A percentile compares a stretch with the other conserved stretches of the same genome.
Conservation (phyloP, 1,140 invertebrate species). For the Myzus persicae region DNA sequence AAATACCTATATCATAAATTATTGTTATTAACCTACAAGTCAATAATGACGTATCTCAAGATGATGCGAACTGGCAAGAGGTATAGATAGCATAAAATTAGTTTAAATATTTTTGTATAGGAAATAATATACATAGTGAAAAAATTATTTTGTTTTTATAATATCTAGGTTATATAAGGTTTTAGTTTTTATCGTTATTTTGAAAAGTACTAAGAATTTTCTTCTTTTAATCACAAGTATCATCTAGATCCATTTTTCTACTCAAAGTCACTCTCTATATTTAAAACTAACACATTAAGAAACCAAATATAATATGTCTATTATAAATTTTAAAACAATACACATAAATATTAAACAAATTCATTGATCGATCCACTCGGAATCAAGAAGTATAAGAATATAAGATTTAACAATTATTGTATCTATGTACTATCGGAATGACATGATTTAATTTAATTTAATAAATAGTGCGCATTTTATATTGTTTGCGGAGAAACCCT, state of each 20-base stretch:
- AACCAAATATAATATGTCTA: neutral
- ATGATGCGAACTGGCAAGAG: too few relatives aligned
- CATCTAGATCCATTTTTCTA: neutral
- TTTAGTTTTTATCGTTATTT: too few relatives aligned
- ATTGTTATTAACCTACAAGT: too few relatives aligned
- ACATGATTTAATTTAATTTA: neutral
- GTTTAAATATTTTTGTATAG: too few relatives aligned
- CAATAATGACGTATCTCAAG: too few relatives aligned
- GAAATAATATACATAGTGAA: too few relatives aligned
- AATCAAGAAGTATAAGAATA: too few relatives aligned
- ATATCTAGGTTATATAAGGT: too few relatives aligned
- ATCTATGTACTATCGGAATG: neutral
- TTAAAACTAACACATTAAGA: neutral
- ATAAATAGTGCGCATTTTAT: neutral
- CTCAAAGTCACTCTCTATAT: neutral
- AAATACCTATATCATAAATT: too few relatives aligned
- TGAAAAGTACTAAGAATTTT: neutral
- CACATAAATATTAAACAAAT: neutral
- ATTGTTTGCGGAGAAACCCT: neutral
- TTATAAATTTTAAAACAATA: neutral
- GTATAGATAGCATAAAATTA: too few relatives aligned
- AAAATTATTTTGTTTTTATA: too few relatives aligned
- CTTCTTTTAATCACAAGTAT: neutral
- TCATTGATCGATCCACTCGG: neutral
- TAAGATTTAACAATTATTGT: neutral